A percentile compares a stretch with the other conserved stretches of the same genome.
Evolutionary conservation across 30 jellyfish, hydroid and myxozoan genomes (phyloP).

Genomic region (Chironex yamaguchii): DNA sequence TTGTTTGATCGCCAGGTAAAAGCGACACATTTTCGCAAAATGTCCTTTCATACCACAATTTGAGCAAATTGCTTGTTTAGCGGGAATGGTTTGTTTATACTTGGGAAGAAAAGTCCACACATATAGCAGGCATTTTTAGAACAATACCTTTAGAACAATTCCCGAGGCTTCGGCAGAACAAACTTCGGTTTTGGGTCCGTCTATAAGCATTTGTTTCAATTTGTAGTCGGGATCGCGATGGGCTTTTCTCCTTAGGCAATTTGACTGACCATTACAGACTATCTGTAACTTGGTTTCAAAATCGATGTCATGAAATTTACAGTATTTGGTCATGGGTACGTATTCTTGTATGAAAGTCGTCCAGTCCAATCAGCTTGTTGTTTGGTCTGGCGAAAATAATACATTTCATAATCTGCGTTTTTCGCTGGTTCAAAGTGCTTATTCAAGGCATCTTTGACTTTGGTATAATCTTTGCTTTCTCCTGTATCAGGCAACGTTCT

Average conservation of each 20-base stretch:
- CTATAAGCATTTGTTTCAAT: slow-evolving; percentile 13
- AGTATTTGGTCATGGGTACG: slow-evolving; percentile 51
- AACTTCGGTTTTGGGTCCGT: slow-evolving; percentile 8
- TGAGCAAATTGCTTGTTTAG: slow-evolving; percentile 39
- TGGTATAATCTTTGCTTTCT: slow-evolving; percentile 25
- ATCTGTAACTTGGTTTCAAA: slow-evolving; percentile 47
- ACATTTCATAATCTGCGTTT: slow-evolving; percentile 29
- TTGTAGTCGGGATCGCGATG: slow-evolving; percentile 31
- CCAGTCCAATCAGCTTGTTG: slow-evolving; percentile 37
- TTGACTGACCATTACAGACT: slow-evolving; percentile 34
- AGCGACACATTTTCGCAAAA: slow-evolving; percentile 40
- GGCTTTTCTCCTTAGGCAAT: slow-evolving; percentile 37
- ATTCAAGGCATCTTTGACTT: slow-evolving; percentile 52
- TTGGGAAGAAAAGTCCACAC: slow-evolving; percentile 39
- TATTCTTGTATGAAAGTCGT: slow-evolving; percentile 22
- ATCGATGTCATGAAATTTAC: slow-evolving; percentile 38
- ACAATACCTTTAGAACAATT: slow-evolving; percentile 14
- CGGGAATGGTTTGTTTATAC: slow-evolving; percentile 19
- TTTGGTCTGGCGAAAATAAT: slow-evolving; percentile 32
- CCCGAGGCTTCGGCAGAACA: slow-evolving; percentile 60
- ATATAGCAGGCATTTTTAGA: slow-evolving; percentile 11
- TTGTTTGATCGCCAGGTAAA: background rate
- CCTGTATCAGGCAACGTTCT: slow-evolving; percentile 50
- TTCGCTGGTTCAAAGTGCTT: slow-evolving; percentile 53
- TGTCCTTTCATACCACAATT: slow-evolving; percentile 54